Evolutionary conservation across 1,140 invertebrate species (phyloP), one percentile per base, ranked within the genome.

Genomic region (Chymomyza costata): DNA sequence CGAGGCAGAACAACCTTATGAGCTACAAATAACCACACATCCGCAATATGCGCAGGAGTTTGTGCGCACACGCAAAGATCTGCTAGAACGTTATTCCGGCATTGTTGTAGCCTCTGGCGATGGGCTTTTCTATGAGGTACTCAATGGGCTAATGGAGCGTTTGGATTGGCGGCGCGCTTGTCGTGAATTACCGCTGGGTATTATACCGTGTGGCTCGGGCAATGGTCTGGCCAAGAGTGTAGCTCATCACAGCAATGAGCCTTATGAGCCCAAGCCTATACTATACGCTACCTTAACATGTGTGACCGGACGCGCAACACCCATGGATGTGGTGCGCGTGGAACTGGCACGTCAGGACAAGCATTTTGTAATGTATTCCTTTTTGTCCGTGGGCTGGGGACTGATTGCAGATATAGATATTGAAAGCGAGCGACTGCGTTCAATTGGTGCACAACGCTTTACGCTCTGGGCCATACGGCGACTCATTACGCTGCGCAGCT

Each of bases 351-450:
- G 88, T 87, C 83, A 89, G 89, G 83, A 87, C 2, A 82, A 78
- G 18, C 41, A 65, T 8, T 60, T 25, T 86, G 92, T 91, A 56
- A 87, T 96, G 68, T 97, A 93, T 86, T 97, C 96, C 6, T 98
- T 98, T 82, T 87, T 99, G 13, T 97, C 95, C 1, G 89, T 97
- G 16, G 95, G 95, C 21, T 98, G 96, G 96, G 97, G 97, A 1
- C 86, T 99, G 1, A 88, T 99, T n/a, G 93, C 96, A 0, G 97
- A 99, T 85, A 95, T 99, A 67, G 97, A 99, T 86, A 97, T 97
- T 58, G 97, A 99, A 85, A 98, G 96, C 86, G 97, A 99, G 86
- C 90, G 92, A 44, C 87, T 98, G 40, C 89, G 97, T 37, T 90
- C 91, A 0, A 91, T 99, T 48, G 97, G 97, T 7, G 93, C 93